Conservation (phyloP, 2,113 vertebrate species). For the Ammodytes marinus region DNA sequence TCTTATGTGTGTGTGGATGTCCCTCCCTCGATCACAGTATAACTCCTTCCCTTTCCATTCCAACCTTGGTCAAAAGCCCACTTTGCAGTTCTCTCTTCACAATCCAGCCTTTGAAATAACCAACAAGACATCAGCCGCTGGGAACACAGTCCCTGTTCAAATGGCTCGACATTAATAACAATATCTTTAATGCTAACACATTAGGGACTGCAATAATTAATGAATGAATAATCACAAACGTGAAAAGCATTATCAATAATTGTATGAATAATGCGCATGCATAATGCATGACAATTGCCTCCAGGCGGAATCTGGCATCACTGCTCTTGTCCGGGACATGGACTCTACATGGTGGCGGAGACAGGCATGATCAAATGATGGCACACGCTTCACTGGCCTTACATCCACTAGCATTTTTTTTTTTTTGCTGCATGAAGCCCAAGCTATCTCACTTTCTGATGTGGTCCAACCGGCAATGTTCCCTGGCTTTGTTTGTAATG, state of each 20-base stretch:
- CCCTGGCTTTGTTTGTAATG: constrained; percentile 68
- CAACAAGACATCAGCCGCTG: constrained; percentile 41
- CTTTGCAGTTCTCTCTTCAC: background rate
- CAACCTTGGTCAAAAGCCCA: constrained; percentile 27
- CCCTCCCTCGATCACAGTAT: background rate
- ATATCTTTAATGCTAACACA: constrained; percentile 89
- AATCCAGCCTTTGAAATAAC: constrained; percentile 52
- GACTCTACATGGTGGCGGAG: constrained; percentile 85
- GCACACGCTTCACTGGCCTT: constrained; percentile 78
- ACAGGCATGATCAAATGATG: constrained; percentile 88
- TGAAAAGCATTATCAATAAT: constrained; percentile 93
- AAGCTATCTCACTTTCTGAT: constrained; percentile 55
- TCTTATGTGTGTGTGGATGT: constrained; percentile 29
- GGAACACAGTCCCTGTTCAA: constrained; percentile 73
- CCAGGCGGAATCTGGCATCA: constrained; percentile 88
- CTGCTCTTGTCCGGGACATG: constrained; percentile 87
- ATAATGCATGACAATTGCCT: constrained; percentile 94
- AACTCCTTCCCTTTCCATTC: constrained; percentile 9
- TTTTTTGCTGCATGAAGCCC: constrained; percentile 36
- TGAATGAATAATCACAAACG: constrained; percentile 92
- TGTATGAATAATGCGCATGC: constrained; percentile 91
- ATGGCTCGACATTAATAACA: constrained; percentile 88
- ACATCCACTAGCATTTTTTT: constrained; percentile 63
- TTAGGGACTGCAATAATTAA: constrained; percentile 89
- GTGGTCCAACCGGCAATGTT: constrained; percentile 45